Evolutionary conservation across 1,140 invertebrate species (phyloP), one percentile per base, ranked within the genome.

Genomic region (Drusus annulatus): DNA sequence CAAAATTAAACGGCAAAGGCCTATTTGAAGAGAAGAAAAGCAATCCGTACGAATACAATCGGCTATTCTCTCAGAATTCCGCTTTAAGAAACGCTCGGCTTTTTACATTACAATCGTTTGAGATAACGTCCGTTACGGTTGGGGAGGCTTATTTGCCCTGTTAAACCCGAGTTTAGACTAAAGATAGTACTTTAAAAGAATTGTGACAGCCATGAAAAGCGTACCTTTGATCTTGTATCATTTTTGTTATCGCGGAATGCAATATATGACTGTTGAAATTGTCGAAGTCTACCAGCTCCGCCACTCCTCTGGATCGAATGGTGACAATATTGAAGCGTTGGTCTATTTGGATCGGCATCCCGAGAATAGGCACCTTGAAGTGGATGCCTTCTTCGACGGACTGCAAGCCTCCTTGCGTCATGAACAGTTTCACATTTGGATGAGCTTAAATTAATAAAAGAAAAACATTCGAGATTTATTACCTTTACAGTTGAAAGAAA

Each of bases 361-460:
- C 87, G 10, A 93, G 80, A 7, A 93, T 80, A 3, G 92, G 92
- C 36, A 15, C 36, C 10, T 87, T 89, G 73, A 87, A 85, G 58
- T 89, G 85, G 5, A 91, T 87, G 0, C 89, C 88, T 85, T 93
- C 92, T 54, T 90, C 89, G 15, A 88, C 85, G 28, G 92, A 92
- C 78, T 91, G 89, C 28, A 89, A 85, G 6, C 92, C 92, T 62
- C 91, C 91, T 84, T 93, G 92, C 10, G 89, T 91, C 10, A 93
- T 88, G 80, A 93, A 93, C 5, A 90, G 58, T 80, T 88, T 87
- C 6, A 90, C 82, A 45, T 91, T 90, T 10, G 86, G 85, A 84
- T 93, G 91, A 16, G 83, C 90, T 91, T 80, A 21, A 86, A 45
- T 85, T 4, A n/a, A 75, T 73, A 56, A 15, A 56, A 15, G 17